Percentiles rank a stretch among this genome's conserved stretches.
Evolutionary conservation across 2,797 vertebrate species (phyloP).

Genomic region (Sebastes hopkinsi): DNA sequence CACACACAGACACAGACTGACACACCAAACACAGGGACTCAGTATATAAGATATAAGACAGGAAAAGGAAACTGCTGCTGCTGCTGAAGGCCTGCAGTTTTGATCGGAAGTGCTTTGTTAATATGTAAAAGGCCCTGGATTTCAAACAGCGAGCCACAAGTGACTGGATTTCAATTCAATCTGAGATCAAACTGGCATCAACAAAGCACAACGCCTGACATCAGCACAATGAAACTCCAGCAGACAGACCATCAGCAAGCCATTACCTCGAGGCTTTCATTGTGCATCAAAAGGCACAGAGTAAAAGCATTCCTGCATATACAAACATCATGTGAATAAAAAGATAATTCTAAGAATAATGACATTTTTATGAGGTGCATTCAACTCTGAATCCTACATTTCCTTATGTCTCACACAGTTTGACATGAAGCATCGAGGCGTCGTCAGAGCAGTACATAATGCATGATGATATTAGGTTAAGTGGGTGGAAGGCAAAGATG

Average conservation of each 20-base stretch:
- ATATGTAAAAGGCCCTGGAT: slow-evolving; percentile 28
- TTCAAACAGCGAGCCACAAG: slow-evolving; percentile 32
- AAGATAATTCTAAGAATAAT: neutral
- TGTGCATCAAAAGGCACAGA: slow-evolving; percentile 5
- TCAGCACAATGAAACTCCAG: neutral
- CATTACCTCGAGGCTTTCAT: neutral
- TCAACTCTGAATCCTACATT: neutral
- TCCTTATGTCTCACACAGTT: neutral
- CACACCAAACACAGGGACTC: slow-evolving; percentile 12
- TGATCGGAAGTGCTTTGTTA: slow-evolving; percentile 35
- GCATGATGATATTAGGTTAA: slow-evolving; percentile 69
- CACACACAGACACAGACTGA: slow-evolving; percentile 16
- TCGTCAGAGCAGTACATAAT: slow-evolving; percentile 55
- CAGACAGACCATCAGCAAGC: neutral
- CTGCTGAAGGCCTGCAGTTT: slow-evolving; percentile 8
- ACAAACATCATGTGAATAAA: neutral
- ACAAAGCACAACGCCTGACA: slow-evolving; percentile 35
- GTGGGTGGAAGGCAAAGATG: slow-evolving; percentile 51
- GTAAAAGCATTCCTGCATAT: neutral
- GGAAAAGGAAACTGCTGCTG: slow-evolving; percentile 25
- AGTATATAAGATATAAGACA: neutral
- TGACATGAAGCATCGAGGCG: slow-evolving; percentile 8
- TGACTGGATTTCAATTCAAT: slow-evolving; percentile 22
- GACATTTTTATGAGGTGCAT: neutral
- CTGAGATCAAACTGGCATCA: slow-evolving; percentile 25